phyloP scores from a whole-genome alignment of 92 coral and sea anemone species.

The Umimayanthus kanabou region DNA sequence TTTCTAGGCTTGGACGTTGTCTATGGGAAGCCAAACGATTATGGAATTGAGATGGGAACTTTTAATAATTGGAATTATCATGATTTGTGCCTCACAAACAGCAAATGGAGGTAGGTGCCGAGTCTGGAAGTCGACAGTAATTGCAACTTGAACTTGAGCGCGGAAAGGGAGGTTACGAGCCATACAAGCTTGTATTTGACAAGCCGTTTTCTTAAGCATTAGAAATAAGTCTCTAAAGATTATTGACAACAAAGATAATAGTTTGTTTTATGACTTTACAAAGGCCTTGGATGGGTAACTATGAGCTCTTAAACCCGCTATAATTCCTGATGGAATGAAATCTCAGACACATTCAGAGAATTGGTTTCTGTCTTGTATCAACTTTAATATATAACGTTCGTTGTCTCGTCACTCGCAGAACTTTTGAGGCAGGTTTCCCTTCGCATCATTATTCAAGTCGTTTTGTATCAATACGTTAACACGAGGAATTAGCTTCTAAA shows the following conservation, averaged over 20 bases:
- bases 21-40: neutral
- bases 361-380: neutral
- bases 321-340: neutral
- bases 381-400: too few species aligned
- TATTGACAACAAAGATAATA: conserved; percentile 33
- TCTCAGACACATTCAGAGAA: neutral
- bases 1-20: conserved; percentile 19
- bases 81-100: conserved; percentile 9
- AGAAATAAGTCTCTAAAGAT: conserved; percentile 39
- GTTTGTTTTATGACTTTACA: conserved; percentile 10
- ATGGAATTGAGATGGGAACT: conserved; percentile 22
- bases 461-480: neutral
- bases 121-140: neutral
- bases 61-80: neutral
- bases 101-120: conserved; percentile 16
- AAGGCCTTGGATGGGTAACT: neutral
- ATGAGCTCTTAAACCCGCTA: neutral
- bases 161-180: conserved; percentile 4
- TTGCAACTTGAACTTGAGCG: neutral
- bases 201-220: conserved; percentile 45
- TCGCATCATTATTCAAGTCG: neutral
- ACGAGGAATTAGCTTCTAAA: neutral
- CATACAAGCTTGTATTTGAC: conserved; percentile 30
- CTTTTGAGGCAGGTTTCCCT: neutral
- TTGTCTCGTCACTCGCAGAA: neutral